Evolutionary conservation across 2,888 invertebrate species (phyloP).

Genomic region (Plagiodera versicolora): DNA sequence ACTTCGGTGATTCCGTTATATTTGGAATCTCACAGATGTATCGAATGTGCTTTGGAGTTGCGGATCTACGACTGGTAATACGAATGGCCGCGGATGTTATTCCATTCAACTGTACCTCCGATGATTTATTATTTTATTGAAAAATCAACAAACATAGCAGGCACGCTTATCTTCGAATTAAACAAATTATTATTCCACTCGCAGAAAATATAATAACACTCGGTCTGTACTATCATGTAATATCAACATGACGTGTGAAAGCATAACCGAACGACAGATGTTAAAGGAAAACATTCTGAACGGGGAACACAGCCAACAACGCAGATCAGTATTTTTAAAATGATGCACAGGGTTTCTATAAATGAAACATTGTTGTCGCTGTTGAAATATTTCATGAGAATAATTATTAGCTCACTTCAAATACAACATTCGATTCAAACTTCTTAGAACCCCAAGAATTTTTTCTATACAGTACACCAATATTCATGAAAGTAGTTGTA

Average conservation of each 20-base stretch:
- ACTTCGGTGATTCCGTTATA: no score
- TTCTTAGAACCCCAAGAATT: no score
- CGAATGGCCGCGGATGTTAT: conserved; percentile 11
- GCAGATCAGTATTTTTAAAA: conserved; percentile 1
- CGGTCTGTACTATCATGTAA: conserved; percentile 39
- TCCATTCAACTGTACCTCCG: conserved; percentile 10
- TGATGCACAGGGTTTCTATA: not conserved
- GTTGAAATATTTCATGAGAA: no score
- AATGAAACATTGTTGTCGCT: no score
- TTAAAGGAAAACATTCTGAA: conserved; percentile 43
- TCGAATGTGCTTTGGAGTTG: no score
- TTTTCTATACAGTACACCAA: no score
- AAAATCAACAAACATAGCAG: conserved; percentile 24
- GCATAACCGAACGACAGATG: conserved; percentile 46
- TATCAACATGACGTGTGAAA: conserved; percentile 51
- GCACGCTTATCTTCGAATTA: conserved; percentile 20
- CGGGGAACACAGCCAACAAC: not conserved
- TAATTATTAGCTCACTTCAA: no score
- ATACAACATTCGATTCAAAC: no score
- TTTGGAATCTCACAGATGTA: no score
- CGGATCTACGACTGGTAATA: no score
- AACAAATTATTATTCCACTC: conserved; percentile 24
- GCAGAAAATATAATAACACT: conserved; percentile 28
- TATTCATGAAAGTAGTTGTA: no score
- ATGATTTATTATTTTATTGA: conserved; percentile 24